phyloP scores from a whole-genome alignment of 2,888 invertebrate genomes.

The Branchellion lobata region DNA sequence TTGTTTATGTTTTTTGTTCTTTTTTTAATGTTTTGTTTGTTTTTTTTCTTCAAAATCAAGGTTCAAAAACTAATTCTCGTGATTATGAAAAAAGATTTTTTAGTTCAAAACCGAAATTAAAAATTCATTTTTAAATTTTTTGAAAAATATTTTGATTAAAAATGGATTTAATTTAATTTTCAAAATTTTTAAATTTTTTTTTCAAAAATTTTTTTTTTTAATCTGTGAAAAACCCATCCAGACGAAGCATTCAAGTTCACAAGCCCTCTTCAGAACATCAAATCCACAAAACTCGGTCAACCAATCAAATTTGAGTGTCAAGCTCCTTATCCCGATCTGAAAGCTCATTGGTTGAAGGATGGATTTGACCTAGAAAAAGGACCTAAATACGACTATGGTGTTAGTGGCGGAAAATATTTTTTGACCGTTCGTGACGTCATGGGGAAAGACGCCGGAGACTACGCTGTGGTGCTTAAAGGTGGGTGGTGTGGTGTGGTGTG shows the following conservation, averaged over 20 bases:
- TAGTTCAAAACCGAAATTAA: neutral
- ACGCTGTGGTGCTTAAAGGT: slow-evolving; percentile 51
- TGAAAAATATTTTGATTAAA: no score
- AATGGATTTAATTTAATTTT: no score
- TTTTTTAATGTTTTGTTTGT: no score
- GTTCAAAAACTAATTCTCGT: neutral
- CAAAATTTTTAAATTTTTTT: no score
- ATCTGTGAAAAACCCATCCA: no score
- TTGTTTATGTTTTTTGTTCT: no score
- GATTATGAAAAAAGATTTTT: neutral
- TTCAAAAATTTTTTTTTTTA: neutral
- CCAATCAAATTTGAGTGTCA: slow-evolving; percentile 51
- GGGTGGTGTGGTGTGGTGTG: no score
- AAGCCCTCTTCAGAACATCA: slow-evolving; percentile 51
- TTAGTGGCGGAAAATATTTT: slow-evolving; percentile 48
- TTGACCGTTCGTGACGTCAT: slow-evolving; percentile 50
- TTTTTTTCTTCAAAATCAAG: neutral
- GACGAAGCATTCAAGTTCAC: slow-evolving; percentile 52
- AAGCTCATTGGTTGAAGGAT: slow-evolving; percentile 53
- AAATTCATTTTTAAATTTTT: neutral
- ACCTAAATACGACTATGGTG: slow-evolving; percentile 51
- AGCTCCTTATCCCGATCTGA: slow-evolving; percentile 47
- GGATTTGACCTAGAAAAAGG: slow-evolving; percentile 50
- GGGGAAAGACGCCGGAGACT: slow-evolving; percentile 51
- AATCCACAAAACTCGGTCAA: slow-evolving; percentile 49